Evolutionary conservation across 2,113 vertebrate genomes (phyloP), one percentile per base, ranked within the genome.

Genomic region (Seriola rivoliana): DNA sequence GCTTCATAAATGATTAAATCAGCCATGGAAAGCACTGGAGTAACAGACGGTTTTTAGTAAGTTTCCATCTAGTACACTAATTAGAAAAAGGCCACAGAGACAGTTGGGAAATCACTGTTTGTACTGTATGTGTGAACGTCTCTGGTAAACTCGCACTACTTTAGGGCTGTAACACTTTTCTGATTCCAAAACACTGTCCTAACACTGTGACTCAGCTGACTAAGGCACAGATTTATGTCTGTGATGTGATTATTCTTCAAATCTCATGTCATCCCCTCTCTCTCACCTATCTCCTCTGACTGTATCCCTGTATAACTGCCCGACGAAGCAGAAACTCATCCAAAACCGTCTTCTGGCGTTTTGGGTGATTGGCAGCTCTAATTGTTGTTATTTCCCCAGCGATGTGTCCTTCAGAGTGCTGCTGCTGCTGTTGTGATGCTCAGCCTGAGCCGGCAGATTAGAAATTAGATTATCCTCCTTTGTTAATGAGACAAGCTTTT

Each of bases 291-390:
- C 52, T 38, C 7, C 59, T 52, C 71, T 40, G 40, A 71, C 63
- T 48, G 2, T 38, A 66, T 66, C 44, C 32, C 34, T 9, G 48
- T 79, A 55, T 46, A 77, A 59, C 77, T 44, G 32, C 64, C 57
- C 17, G 9, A 44, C 17, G 5, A 79, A 74, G 80, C 65, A 78
- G 59, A 84, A 81, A 81, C 69, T 77, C 80, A 78, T 87, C 68
- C 76, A 73, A 78, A 87, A 64, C 36, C 77, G 66, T 87, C 78
- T 79, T 82, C 75, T 91, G 86, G 78, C 91, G 87, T 86, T 92
- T 80, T 82, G 59, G 25, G 48, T 92, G 91, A 94, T 70, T 89
- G 93, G 84, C 92, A 88, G 85, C 84, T 92, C 75, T 91, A 93
- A 92, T 93, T 92, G 86, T 85, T 86, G 84, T 85, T 84, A 80